Evolutionary conservation across 2,888 invertebrate species (phyloP).

Genomic region (Omphaloscelis lunosa): DNA sequence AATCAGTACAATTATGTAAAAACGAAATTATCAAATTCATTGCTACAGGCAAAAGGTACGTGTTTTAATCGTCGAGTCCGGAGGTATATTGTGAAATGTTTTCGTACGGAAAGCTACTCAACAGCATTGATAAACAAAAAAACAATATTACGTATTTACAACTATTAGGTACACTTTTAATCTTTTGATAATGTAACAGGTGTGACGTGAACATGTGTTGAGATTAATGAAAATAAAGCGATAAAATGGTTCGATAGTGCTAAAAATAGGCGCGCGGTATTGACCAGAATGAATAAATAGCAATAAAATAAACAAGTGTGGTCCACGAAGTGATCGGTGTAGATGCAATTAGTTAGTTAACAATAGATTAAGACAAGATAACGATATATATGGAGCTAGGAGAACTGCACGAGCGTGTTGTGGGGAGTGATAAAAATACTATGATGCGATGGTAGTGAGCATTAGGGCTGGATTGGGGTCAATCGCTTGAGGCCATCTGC

Average conservation of each 20-base stretch:
- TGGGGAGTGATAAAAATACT: slow-evolving; percentile 86
- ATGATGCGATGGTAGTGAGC: slow-evolving; percentile 80
- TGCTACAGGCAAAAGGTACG: slow-evolving; percentile 70
- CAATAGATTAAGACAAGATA: slow-evolving; percentile 58
- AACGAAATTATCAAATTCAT: slow-evolving; percentile 64
- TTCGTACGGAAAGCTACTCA: slow-evolving; percentile 61
- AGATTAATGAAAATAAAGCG: slow-evolving; percentile 53
- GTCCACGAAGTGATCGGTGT: slow-evolving; percentile 26
- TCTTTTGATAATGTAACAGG: slow-evolving; percentile 39
- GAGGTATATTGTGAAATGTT: slow-evolving; percentile 66
- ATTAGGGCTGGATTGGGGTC: slow-evolving; percentile 89
- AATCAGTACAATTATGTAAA: slow-evolving; percentile 64
- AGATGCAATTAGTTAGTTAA: slow-evolving; percentile 47
- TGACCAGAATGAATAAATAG: slow-evolving; percentile 36
- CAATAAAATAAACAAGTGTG: slow-evolving; percentile 35
- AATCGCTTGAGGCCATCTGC: slow-evolving; percentile 90
- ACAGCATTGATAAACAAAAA: slow-evolving; percentile 41
- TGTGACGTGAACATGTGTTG: slow-evolving; percentile 29
- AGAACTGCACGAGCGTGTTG: slow-evolving; percentile 74
- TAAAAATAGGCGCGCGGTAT: slow-evolving; percentile 36
- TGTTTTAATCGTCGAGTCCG: slow-evolving; percentile 66
- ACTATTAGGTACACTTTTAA: slow-evolving; percentile 30
- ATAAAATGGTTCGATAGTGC: slow-evolving; percentile 47
- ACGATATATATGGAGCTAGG: slow-evolving; percentile 67
- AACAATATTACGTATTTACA: slow-evolving; percentile 45